A percentile compares a stretch with the other conserved stretches of the same genome.
phyloP scores from a whole-genome alignment of 2,113 vertebrate genomes.

The Harpagus bidentatus region DNA sequence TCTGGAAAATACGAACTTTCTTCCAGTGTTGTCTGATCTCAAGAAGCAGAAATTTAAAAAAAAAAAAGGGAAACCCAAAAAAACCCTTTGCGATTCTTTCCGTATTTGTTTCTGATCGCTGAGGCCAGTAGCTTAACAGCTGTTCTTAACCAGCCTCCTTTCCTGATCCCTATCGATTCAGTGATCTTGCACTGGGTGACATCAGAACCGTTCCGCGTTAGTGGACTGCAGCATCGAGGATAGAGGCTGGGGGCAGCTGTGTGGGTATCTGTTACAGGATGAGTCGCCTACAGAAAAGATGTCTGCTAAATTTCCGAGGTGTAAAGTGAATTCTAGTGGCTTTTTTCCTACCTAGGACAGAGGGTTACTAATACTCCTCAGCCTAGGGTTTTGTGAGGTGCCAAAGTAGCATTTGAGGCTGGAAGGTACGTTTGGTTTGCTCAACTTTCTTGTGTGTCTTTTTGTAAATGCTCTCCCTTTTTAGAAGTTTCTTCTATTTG shows the following conservation, averaged over 20 bases:
- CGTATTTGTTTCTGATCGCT: not conserved
- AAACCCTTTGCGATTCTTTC: not conserved
- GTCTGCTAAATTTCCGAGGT: not conserved
- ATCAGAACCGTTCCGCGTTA: not conserved
- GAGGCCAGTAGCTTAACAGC: not conserved
- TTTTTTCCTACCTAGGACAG: rapidly evolving
- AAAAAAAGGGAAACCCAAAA: rapidly evolving
- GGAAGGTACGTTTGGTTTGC: not conserved
- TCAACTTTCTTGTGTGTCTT: not conserved
- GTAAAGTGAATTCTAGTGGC: not conserved
- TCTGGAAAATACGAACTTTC: not conserved
- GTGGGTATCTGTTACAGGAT: rapidly evolving
- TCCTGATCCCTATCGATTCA: not conserved
- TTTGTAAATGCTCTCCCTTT: not conserved
- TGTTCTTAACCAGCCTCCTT: not conserved
- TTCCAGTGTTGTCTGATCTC: not conserved
- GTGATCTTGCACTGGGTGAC: slow-evolving; percentile 38
- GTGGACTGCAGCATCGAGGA: not conserved
- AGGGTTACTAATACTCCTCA: not conserved
- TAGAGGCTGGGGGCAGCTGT: slow-evolving; percentile 15
- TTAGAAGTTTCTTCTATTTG: not conserved
- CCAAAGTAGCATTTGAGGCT: not conserved
- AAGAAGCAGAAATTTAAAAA: not conserved
- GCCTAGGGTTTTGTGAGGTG: not conserved
- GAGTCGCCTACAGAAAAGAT: not conserved